Percentiles rank a stretch among this genome's conserved stretches.
Conservation (phyloP, 2,797 vertebrate genomes). For the Lutjanus argentimaculatus region DNA sequence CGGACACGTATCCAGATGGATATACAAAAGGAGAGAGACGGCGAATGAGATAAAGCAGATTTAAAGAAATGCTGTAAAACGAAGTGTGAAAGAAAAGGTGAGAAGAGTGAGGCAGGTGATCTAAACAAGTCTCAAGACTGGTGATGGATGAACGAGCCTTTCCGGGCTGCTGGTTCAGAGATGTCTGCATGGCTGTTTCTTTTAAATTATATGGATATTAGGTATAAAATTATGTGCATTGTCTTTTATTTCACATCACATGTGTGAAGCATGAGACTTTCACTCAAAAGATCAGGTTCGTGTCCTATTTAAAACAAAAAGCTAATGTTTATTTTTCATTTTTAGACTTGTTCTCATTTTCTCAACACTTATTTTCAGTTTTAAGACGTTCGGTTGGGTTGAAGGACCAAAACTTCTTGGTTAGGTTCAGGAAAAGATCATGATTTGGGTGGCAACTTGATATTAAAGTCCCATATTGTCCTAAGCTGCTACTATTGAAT, state of each 20-base stretch:
- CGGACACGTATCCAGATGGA: conserved; percentile 8
- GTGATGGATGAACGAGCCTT: conserved; percentile 9
- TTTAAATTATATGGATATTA: not conserved
- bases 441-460: too few relatives aligned
- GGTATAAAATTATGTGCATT: not conserved
- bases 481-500: too few relatives aligned
- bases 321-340: too few relatives aligned
- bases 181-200: not conserved
- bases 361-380: too few relatives aligned
- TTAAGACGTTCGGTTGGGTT: too few relatives aligned
- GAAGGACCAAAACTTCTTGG: too few relatives aligned
- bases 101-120: conserved; percentile 7
- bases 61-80: not conserved
- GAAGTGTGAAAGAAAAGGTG: not conserved
- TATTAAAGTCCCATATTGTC: too few relatives aligned
- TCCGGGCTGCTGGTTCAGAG: not conserved
- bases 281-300: too few relatives aligned
- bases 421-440: too few relatives aligned
- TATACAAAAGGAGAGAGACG: conserved; percentile 6
- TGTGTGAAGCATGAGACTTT: too few relatives aligned
- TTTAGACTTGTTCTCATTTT: too few relatives aligned
- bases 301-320: too few relatives aligned
- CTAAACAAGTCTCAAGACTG: conserved; percentile 22
- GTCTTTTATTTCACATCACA: not conserved
- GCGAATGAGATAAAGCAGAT: conserved; percentile 45